A percentile compares a stretch with the other conserved stretches of the same genome.
Evolutionary conservation across 2,113 vertebrate species (phyloP).

Genomic region (Bettongia penicillata): DNA sequence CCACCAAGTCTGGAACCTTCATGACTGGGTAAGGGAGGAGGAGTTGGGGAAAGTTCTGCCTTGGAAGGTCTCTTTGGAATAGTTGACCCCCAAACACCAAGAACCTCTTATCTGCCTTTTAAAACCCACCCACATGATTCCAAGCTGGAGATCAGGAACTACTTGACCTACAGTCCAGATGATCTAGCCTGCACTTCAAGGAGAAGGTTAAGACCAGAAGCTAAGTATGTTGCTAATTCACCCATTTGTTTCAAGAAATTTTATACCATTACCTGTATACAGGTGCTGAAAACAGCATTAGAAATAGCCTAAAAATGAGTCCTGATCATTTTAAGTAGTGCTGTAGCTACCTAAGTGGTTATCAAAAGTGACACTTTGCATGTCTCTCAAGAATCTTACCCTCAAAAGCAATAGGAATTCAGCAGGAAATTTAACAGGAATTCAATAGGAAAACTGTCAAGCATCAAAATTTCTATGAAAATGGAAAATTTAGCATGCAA

Average conservation of each 20-base stretch:
- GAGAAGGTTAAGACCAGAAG: not conserved
- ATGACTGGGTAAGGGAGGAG: slow-evolving; percentile 6
- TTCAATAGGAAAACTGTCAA: slow-evolving; percentile 15
- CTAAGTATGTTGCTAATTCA: not conserved
- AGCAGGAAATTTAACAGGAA: not conserved
- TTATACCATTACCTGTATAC: not conserved
- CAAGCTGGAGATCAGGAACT: not conserved
- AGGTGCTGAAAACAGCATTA: not conserved
- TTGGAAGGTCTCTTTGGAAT: slow-evolving; percentile 29
- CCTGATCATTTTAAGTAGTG: slow-evolving; percentile 29
- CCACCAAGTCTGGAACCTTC: not conserved
- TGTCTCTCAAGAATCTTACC: slow-evolving; percentile 29
- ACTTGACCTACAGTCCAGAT: not conserved
- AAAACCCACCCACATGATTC: not conserved
- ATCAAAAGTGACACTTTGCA: not conserved
- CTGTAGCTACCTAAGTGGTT: slow-evolving; percentile 31
- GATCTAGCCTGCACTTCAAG: not conserved
- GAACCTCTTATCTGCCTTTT: slow-evolving; percentile 14
- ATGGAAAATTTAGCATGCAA: slow-evolving; percentile 4
- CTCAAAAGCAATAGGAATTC: not conserved
- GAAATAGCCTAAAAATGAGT: slow-evolving; percentile 11
- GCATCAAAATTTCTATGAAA: slow-evolving; percentile 24
- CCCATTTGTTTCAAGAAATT: not conserved
- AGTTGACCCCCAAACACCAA: slow-evolving; percentile 15
- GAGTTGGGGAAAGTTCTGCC: not conserved